phyloP scores from a whole-genome alignment of 2,797 vertebrate genomes.

The Dromococcyx pavoninus region DNA sequence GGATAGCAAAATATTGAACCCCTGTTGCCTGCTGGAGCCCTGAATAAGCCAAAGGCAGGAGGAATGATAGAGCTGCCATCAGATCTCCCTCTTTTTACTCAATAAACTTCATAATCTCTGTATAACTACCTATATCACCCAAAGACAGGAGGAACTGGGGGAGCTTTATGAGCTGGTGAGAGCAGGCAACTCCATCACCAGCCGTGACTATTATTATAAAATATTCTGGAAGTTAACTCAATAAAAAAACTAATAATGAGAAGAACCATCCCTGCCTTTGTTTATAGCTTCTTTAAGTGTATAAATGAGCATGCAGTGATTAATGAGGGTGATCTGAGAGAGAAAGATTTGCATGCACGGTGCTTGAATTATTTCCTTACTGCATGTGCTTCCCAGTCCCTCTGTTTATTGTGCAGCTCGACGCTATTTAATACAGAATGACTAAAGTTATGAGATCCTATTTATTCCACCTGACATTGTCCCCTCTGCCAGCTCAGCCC shows the following conservation, averaged over 20 bases:
- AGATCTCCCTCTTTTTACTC: not conserved
- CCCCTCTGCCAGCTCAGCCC: conserved; percentile 55
- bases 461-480: conserved; percentile 58
- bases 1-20: not conserved
- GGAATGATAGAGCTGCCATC: not conserved
- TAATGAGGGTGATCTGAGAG: conserved; percentile 48
- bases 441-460: conserved; percentile 64
- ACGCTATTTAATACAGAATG: conserved; percentile 39
- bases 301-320: conserved; percentile 58
- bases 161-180: conserved; percentile 38
- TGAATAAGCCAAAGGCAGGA: not conserved
- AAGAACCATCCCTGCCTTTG: conserved; percentile 28
- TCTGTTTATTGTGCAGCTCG: conserved; percentile 24
- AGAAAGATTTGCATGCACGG: conserved; percentile 31
- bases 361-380: conserved; percentile 48
- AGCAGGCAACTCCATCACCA: conserved; percentile 54
- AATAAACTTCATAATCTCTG: conserved; percentile 26
- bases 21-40: not conserved
- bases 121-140: conserved; percentile 1
- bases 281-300: conserved; percentile 63
- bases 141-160: conserved; percentile 22
- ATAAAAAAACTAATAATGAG: conserved; percentile 57
- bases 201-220: conserved; percentile 59
- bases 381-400: conserved; percentile 42
- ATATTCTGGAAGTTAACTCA: conserved; percentile 52